Percentiles rank a stretch among this genome's conserved stretches.
Conservation (phyloP, 1,140 invertebrate genomes). For the Fopius arisanus region DNA sequence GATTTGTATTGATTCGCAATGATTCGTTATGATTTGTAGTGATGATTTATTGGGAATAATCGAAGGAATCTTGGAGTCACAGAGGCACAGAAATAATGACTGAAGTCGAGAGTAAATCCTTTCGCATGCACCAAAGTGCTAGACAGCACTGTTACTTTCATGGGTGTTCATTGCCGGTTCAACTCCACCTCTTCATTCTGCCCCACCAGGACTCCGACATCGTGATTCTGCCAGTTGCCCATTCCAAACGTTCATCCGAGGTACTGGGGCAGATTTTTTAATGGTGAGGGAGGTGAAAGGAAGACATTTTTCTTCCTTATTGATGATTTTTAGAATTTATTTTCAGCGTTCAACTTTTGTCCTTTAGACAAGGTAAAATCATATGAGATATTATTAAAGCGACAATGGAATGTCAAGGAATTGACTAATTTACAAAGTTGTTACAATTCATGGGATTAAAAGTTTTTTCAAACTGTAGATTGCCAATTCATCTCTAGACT, state of each 20-base stretch:
- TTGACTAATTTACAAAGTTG: too few relatives aligned
- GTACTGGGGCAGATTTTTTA: neutral
- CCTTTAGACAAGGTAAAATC: neutral
- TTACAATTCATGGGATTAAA: too few relatives aligned
- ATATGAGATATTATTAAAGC: too few relatives aligned
- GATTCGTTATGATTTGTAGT: too few relatives aligned
- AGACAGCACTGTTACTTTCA: slow-evolving; percentile 61
- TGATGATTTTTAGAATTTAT: neutral
- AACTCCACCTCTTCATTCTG: slow-evolving; percentile 42
- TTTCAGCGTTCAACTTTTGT: neutral
- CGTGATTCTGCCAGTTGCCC: slow-evolving; percentile 31
- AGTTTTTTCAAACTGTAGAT: too few relatives aligned
- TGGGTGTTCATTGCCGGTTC: slow-evolving; percentile 49
- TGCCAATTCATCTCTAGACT: too few relatives aligned
- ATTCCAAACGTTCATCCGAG: neutral
- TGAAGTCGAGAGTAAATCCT: slow-evolving; percentile 38
- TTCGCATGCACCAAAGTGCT: slow-evolving; percentile 40
- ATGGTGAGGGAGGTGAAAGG: slow-evolving; percentile 57
- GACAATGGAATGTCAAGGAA: too few relatives aligned
- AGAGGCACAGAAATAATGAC: slow-evolving; percentile 41
- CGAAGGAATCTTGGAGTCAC: neutral
- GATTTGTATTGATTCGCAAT: too few relatives aligned
- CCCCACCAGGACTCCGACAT: slow-evolving; percentile 42
- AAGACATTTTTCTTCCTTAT: slow-evolving; percentile 48
- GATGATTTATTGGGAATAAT: too few relatives aligned